Conservation (phyloP, 2,888 invertebrate genomes). For the Mimas tiliae region DNA sequence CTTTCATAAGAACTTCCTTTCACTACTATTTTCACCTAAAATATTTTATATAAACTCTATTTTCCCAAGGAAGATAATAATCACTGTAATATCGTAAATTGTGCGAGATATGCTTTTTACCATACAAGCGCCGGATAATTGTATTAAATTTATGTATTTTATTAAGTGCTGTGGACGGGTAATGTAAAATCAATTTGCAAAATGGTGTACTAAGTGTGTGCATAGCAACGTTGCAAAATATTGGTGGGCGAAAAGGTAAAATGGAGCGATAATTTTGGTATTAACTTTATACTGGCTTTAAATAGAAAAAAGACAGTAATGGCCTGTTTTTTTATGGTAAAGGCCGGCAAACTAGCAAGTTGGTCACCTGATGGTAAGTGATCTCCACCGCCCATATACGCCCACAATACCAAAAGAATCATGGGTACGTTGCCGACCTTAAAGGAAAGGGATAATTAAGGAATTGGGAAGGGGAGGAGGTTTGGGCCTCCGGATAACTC, state of each 20-base stretch:
- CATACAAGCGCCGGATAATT: neutral
- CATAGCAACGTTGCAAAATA: neutral
- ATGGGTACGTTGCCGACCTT: too few relatives aligned
- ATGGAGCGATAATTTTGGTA: neutral
- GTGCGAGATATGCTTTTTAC: neutral
- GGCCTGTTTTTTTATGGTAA: too few relatives aligned
- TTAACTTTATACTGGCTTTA: neutral
- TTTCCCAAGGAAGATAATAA: neutral
- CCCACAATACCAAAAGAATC: too few relatives aligned
- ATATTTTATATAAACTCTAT: neutral
- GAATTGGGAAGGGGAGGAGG: too few relatives aligned
- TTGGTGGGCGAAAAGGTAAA: neutral
- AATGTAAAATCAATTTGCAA: constrained; percentile 6
- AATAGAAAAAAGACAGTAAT: too few relatives aligned
- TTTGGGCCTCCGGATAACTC: too few relatives aligned
- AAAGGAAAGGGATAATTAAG: too few relatives aligned
- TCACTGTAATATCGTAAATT: neutral
- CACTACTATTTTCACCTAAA: neutral
- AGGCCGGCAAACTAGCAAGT: too few relatives aligned
- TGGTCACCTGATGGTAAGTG: too few relatives aligned
- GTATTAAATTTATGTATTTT: neutral
- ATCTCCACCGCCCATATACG: too few relatives aligned
- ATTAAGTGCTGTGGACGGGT: constrained; percentile 4
- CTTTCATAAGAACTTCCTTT: neutral
- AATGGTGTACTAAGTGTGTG: neutral